A percentile compares a stretch with the other conserved stretches of the same genome.
Conservation (phyloP, 1,140 invertebrate species). For the Antheraea pernyi region DNA sequence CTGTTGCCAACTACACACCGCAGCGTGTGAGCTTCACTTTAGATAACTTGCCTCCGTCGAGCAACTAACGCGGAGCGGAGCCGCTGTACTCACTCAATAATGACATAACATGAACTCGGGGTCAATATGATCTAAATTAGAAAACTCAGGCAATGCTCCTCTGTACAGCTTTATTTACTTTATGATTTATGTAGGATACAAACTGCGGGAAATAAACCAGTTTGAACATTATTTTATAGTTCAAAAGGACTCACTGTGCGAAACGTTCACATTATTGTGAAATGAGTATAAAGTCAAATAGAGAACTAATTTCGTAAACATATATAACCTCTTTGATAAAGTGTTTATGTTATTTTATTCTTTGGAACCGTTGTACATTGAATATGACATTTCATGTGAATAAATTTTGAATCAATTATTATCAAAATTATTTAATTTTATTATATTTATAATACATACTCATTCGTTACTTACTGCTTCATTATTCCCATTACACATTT, state of each 20-base stretch:
- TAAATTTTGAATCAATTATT: too few species aligned
- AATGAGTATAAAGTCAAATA: not conserved
- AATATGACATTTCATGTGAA: too few species aligned
- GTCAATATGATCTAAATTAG: conserved; percentile 2
- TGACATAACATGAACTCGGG: conserved; percentile 2
- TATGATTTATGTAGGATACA: not conserved
- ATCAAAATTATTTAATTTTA: too few species aligned
- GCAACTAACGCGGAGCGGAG: not conserved
- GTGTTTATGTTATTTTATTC: too few species aligned
- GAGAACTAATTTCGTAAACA: not conserved
- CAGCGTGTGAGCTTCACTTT: conserved; percentile 32
- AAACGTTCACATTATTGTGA: not conserved
- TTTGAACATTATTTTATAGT: not conserved
- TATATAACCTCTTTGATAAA: not conserved
- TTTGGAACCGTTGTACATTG: too few species aligned
- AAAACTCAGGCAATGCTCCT: not conserved
- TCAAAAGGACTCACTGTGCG: not conserved
- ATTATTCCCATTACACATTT: too few species aligned
- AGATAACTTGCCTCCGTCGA: conserved; percentile 15
- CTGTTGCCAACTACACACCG: conserved; percentile 56
- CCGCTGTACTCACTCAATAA: conserved; percentile 7
- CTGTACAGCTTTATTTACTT: not conserved
- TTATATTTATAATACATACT: too few species aligned
- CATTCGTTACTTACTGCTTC: too few species aligned
- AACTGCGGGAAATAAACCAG: not conserved